A percentile compares a stretch with the other conserved stretches of the same genome.
These are phyloP conservation scores for Xenopus laevis DNA, from an alignment of 2,113 vertebrate species.

Conservation along the genomic window DNA sequence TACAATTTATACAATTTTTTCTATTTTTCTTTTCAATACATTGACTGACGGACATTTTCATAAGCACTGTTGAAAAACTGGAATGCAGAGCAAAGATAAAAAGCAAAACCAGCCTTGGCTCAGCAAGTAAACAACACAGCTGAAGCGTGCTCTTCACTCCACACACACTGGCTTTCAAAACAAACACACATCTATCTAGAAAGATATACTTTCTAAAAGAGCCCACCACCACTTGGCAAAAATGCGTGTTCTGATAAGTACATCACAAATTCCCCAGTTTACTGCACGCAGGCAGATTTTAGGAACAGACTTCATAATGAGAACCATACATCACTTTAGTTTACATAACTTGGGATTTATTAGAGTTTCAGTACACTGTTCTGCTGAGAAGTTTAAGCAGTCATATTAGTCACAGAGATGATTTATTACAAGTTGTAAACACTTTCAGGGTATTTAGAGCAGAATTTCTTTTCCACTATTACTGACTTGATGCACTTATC, in stretches of 20 bases:
- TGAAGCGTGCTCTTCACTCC: not conserved
- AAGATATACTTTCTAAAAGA: not conserved
- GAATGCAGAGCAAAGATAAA: slow-evolving; percentile 9
- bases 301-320: not conserved
- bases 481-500: too few species aligned
- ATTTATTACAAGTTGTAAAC: too few species aligned
- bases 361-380: not conserved
- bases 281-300: not conserved
- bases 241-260: not conserved
- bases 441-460: too few species aligned
- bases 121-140: slow-evolving; percentile 17
- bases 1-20: not conserved
- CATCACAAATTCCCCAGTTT: not conserved
- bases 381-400: not conserved
- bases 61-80: slow-evolving; percentile 19
- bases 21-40: slow-evolving; percentile 21
- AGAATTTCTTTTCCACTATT: too few species aligned
- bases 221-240: not conserved
- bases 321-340: not conserved
- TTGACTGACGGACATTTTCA: slow-evolving; percentile 13
- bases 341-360: not conserved
- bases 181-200: not conserved
- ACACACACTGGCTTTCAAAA: slow-evolving; percentile 10
- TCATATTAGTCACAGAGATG: not conserved
- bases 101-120: slow-evolving; percentile 10